Evolutionary conservation across 2,113 vertebrate species (phyloP), one percentile per base, ranked within the genome.

Genomic region (Calidris pygmaea): DNA sequence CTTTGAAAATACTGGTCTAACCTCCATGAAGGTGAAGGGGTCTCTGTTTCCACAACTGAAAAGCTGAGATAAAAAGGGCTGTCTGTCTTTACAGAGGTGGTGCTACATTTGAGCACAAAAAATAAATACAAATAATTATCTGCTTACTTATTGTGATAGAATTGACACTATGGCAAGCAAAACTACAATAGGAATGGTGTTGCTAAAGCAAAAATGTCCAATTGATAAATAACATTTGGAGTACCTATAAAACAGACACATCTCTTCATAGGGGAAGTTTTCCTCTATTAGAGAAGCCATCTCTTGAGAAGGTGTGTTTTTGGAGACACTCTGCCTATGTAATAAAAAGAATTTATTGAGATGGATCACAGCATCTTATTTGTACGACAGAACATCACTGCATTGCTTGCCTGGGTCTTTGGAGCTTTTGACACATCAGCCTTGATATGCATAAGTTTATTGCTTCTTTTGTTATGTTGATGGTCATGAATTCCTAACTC

Each of bases 401-500:
- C 66, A 71, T 48, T 90, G 35, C 83, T 84, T 76, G 4, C 65
- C 89, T 71, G 24, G 47, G 43, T 65, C 76, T 94, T 96, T 27
- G n/a, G 78, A 87, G 70, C 22, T 93, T 97, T 94, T 96, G 76
- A 82, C 41, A 68, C 60, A 55, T 71, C 29, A 66, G 55, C 47
- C 62, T 94, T 91, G 70, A 89, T 94, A 82, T 89, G 70, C 62
- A 43, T 74, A 95, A 76, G 60, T 83, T 95, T 81, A 74, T 80
- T 74, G 35, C 65, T 85, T 71, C 80, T 79, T 94, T 96, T 94
- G 75, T 95, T 84, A 74, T 94, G 87, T 75, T 85, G 62, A 68
- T 66, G 90, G 90, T 68, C 76, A 80, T 41, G 52, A 95, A 93
- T 95, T 85, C 47, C 47, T 90, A 85, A 74, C 50, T 96, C 77